These are phyloP conservation scores for Bathynomus jamesi DNA, from an alignment of 1,140 invertebrate genomes.

Conservation along the genomic window DNA sequence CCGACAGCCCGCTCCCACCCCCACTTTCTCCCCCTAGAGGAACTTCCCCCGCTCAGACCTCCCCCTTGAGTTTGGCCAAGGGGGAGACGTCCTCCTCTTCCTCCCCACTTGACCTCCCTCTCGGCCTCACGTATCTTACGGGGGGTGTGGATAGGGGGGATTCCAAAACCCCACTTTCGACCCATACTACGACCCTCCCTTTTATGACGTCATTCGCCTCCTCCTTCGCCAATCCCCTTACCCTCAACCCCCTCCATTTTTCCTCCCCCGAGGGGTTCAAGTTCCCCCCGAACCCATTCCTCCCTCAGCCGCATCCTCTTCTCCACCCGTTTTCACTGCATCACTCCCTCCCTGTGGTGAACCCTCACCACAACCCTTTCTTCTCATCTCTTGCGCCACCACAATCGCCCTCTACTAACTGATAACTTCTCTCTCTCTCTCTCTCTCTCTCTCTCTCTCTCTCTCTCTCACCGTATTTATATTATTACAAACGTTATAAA, in stretches of 20 bases:
- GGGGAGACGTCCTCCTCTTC: slow-evolving; percentile 14
- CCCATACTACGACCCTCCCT: slow-evolving; percentile 28
- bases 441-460: neutral
- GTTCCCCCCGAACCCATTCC: slow-evolving; percentile 9
- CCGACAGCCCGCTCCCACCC: slow-evolving; percentile 21
- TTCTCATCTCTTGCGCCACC: neutral
- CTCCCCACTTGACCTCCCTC: slow-evolving; percentile 3
- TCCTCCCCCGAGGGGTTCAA: slow-evolving; percentile 22
- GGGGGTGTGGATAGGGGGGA: slow-evolving; percentile 1
- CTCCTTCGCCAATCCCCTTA: slow-evolving; percentile 32
- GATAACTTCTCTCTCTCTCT: neutral
- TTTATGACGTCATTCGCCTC: slow-evolving; percentile 35
- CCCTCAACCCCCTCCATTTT: slow-evolving; percentile 31
- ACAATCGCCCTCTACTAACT: neutral
- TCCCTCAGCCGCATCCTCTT: slow-evolving; percentile 4
- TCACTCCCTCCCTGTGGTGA: slow-evolving; percentile 7
- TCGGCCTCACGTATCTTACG: neutral
- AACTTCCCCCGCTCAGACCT: slow-evolving; percentile 24
- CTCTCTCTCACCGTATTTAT: too few species aligned
- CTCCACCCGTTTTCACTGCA: slow-evolving; percentile 13
- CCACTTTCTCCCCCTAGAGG: slow-evolving; percentile 19
- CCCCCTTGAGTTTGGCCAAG: slow-evolving; percentile 27
- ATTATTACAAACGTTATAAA: too few species aligned
- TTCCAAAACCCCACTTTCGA: slow-evolving; percentile 21
- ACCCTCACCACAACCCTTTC: slow-evolving; percentile 5